These are phyloP conservation scores for Origma solitaria DNA, from an alignment of 2,113 vertebrate species.

Conservation along the genomic window DNA sequence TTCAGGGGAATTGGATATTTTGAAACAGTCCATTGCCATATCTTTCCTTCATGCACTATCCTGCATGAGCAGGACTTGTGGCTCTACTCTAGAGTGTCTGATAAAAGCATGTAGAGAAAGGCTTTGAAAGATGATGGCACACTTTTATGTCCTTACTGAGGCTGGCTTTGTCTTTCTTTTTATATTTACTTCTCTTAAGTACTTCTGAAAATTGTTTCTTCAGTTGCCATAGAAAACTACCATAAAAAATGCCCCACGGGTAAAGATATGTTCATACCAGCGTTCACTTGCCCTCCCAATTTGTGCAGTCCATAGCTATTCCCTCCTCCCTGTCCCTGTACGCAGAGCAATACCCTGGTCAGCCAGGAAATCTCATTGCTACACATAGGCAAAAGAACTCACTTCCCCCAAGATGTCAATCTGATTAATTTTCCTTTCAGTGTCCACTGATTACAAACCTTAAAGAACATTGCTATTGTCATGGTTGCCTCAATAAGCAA, in stretches of 20 bases:
- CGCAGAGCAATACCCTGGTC: background rate
- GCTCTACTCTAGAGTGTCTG: background rate
- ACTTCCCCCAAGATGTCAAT: background rate
- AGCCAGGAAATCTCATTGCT: background rate
- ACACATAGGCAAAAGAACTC: background rate
- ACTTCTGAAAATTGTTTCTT: background rate
- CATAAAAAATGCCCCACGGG: background rate
- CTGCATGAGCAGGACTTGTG: background rate
- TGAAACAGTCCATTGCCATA: background rate
- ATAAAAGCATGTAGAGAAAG: background rate
- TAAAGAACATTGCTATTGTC: conserved; percentile 23
- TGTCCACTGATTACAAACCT: background rate
- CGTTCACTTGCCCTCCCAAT: background rate
- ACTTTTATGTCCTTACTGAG: background rate
- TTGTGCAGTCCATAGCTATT: background rate
- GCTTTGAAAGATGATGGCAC: background rate
- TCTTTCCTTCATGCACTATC: background rate
- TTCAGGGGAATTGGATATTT: background rate
- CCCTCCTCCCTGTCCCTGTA: background rate
- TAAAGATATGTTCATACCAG: background rate
- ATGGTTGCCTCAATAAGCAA: background rate
- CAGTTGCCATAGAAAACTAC: background rate
- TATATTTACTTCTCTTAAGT: background rate
- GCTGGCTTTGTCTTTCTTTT: background rate
- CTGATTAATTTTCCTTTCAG: conserved; percentile 29